phyloP scores from a whole-genome alignment of 2,888 invertebrate genomes.

The Leptothorax acervorum region DNA sequence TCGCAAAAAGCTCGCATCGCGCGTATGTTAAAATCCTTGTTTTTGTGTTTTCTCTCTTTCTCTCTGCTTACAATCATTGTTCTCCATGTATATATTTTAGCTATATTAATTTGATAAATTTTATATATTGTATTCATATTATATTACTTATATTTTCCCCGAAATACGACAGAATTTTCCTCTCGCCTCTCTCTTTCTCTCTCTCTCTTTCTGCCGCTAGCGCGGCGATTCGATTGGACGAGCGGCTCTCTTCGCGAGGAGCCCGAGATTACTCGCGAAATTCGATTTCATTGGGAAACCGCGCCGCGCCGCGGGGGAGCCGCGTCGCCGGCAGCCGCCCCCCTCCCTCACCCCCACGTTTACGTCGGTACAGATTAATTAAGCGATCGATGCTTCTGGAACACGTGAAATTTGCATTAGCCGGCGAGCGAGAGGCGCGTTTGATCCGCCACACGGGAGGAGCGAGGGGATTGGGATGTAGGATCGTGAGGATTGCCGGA shows the following conservation, averaged over 20 bases:
- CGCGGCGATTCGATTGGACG: constrained; percentile 33
- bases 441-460: constrained; percentile 31
- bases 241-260: constrained; percentile 26
- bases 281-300: constrained; percentile 56
- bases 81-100: background rate
- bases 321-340: constrained; percentile 39
- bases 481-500: constrained; percentile 5
- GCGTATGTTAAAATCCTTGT: background rate
- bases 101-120: background rate
- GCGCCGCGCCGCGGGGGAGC: constrained; percentile 47
- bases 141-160: background rate
- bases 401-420: constrained; percentile 58
- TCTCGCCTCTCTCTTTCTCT: background rate
- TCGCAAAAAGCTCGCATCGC: constrained; percentile 13
- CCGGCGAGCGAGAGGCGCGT: constrained; percentile 53
- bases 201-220: background rate
- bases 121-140: background rate
- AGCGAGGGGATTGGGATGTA: background rate
- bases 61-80: background rate
- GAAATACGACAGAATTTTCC: background rate
- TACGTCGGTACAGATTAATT: constrained; percentile 53
- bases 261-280: constrained; percentile 52
- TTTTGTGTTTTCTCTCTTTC: background rate
- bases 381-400: constrained; percentile 56
- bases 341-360: constrained; percentile 25